Evolutionary conservation across 1,140 invertebrate genomes (phyloP), one percentile per base, ranked within the genome.

Genomic region (Drosophila nigromelanica): DNA sequence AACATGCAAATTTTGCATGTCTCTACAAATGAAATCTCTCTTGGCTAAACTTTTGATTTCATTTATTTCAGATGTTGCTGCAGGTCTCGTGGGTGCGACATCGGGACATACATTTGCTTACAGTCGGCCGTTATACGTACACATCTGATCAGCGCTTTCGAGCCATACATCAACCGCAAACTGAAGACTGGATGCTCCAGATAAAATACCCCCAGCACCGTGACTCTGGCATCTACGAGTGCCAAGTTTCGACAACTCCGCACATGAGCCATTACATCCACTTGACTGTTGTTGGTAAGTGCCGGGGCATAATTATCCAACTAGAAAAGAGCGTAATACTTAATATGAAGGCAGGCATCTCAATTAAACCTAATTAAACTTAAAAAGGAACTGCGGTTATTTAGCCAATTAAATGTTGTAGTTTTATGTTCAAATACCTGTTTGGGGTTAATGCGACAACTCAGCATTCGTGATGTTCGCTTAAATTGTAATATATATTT

Each of bases 41-140:
- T 58, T 54, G 18, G 30, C 7, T 50, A 42, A 71, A 51, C 15
- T 55, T 66, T 56, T 48, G 33, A 35, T 59, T 35, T 14, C 7
- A 7, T 27, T 30, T 51, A n/a, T 74, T 79, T 14, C 50, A 96
- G 95, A 94, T 96, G 93, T 93, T 95, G 87, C 93, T 96, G 90
- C 95, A 98, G 94, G 96, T 98, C 73, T 97, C 96, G 15, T 98
- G 97, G 96, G 95, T 98, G 68, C 93, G 97, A 68, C 96, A 97
- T 91, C 93, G 96, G 72, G 97, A 98, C 90, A 96, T 97, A 50
- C 97, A 98, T 90, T 93, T 98, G 76, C 93, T 98, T 60, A 98
- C 97, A 5, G 96, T 98, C n/a, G 97, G 97, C 4, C 93, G 95
- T 40, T 98, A 97, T 91, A 97, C 97, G 1, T 98, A 98, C 92